Percentiles rank a stretch among this genome's conserved stretches.
Conservation (phyloP, 2,797 vertebrate genomes). For the Phalloptychus januarius region DNA sequence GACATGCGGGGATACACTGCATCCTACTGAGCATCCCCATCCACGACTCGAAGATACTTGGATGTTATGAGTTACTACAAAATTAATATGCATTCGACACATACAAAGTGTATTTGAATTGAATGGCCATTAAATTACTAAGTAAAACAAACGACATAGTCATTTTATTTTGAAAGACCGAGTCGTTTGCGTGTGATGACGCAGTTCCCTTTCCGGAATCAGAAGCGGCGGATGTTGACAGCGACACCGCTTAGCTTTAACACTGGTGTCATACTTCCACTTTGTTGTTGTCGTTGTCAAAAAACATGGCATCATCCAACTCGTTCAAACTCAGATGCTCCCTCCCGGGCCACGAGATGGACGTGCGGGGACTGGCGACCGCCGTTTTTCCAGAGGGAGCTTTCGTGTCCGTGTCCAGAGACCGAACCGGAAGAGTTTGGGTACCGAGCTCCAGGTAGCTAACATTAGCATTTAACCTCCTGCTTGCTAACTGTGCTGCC, state of each 20-base stretch:
- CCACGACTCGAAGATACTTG: background rate
- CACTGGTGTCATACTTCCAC: conserved; percentile 8
- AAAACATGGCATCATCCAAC: conserved; percentile 76
- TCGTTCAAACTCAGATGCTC: conserved; percentile 91
- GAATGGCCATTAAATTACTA: background rate
- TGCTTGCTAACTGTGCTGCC: conserved; percentile 16
- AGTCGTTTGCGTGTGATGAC: conserved; percentile 5
- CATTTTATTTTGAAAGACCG: background rate
- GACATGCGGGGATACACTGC: no score
- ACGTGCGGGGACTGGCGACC: conserved; percentile 88
- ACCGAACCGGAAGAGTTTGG: conserved; percentile 94
- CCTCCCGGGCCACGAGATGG: conserved; percentile 90
- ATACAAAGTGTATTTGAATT: background rate
- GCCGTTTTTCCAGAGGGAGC: conserved; percentile 84
- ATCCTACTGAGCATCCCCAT: background rate
- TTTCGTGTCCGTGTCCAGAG: conserved; percentile 95
- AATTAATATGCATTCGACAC: background rate
- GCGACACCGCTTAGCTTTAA: conserved; percentile 45
- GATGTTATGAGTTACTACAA: background rate
- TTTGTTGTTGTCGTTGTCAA: conserved; percentile 10
- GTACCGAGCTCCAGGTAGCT: conserved; percentile 87
- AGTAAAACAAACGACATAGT: background rate
- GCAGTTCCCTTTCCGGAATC: conserved; percentile 59
- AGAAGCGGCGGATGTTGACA: conserved; percentile 66
- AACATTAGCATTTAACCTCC: conserved; percentile 41